phyloP scores from a whole-genome alignment of 2,113 vertebrate genomes.

The Pteruthius melanotis region DNA sequence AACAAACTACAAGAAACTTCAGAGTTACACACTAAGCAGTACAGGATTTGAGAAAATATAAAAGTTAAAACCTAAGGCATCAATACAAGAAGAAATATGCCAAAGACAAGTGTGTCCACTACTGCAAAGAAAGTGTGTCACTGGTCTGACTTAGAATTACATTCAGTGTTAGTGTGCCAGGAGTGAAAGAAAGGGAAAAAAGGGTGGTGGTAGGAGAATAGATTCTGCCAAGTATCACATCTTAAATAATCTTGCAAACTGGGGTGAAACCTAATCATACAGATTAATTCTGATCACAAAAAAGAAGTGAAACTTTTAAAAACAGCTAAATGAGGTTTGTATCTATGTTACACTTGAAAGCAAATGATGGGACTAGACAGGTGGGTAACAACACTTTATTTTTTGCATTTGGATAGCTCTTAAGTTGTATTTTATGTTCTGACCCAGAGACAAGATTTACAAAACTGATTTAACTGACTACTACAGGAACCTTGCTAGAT shows the following conservation, averaged over 20 bases:
- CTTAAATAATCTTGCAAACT: neutral
- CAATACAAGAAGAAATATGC: conserved; percentile 41
- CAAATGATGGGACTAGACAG: neutral
- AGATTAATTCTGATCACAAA: conserved; percentile 30
- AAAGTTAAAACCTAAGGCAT: too few relatives aligned
- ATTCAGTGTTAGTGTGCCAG: conserved; percentile 43
- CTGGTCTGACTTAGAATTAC: conserved; percentile 51
- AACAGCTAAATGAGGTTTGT: neutral
- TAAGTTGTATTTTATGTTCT: neutral
- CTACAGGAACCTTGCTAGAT: conserved; percentile 7
- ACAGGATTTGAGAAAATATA: too few relatives aligned
- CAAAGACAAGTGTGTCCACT: neutral
- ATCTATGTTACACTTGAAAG: conserved; percentile 2
- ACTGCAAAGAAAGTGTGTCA: neutral
- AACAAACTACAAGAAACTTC: too few relatives aligned
- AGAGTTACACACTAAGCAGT: too few relatives aligned
- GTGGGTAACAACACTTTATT: neutral
- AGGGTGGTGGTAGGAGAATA: neutral
- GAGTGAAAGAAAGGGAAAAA: neutral
- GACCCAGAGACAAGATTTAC: neutral
- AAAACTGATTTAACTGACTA: conserved; percentile 26
- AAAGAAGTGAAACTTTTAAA: neutral
- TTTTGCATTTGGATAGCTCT: neutral
- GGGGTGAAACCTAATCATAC: neutral
- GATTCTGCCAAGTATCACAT: neutral